These are phyloP conservation scores for Cariama cristata DNA, from an alignment of 2,113 vertebrate species.

Conservation along the genomic window DNA sequence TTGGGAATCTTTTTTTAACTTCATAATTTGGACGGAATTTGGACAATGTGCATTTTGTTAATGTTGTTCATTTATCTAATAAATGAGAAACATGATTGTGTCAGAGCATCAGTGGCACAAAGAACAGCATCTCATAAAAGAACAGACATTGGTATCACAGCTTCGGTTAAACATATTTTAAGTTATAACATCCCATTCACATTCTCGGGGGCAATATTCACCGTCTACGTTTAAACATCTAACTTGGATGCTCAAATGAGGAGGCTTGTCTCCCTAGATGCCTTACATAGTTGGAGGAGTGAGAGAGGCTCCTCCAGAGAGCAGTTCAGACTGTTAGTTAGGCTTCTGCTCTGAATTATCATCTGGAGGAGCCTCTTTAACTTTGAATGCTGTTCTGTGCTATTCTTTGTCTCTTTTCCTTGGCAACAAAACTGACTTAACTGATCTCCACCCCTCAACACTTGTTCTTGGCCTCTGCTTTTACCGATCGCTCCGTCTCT, in stretches of 20 bases:
- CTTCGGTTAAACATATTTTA: conserved; percentile 16
- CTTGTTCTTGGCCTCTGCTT: not conserved
- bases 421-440: conserved; percentile 2
- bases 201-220: not conserved
- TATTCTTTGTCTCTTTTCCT: conserved; percentile 40
- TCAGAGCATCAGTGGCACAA: not conserved
- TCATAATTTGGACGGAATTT: not conserved
- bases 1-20: not conserved
- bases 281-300: conserved; percentile 26
- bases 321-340: conserved; percentile 42
- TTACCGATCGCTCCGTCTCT: not conserved
- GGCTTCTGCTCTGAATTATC: conserved; percentile 57
- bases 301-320: conserved; percentile 56
- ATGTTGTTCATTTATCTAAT: conserved; percentile 29
- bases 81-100: conserved; percentile 27
- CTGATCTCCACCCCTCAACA: not conserved
- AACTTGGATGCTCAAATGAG: conserved; percentile 45
- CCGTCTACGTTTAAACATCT: not conserved
- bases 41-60: not conserved
- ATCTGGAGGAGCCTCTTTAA: conserved; percentile 45
- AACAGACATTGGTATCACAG: not conserved
- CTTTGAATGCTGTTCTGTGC: conserved; percentile 17
- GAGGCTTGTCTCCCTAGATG: conserved; percentile 43
- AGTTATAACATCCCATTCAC: conserved; percentile 11
- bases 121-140: not conserved